Evolutionary conservation across 2,797 vertebrate genomes (phyloP).

Genomic region (Synaphobranchus kaupii): DNA sequence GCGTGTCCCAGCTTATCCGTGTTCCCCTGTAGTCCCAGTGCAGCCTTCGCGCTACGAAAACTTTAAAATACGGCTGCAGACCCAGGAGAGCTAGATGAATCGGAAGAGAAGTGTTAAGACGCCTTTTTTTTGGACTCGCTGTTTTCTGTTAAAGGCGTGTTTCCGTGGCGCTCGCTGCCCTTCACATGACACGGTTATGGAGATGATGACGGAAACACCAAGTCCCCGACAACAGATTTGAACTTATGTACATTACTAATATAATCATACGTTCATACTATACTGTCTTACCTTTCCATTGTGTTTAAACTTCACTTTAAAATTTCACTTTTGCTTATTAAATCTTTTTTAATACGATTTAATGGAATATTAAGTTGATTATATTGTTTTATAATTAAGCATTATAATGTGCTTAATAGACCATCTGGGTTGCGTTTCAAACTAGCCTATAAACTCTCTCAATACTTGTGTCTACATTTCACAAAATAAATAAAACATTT

Average conservation of each 20-base stretch:
- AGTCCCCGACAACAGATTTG: not conserved
- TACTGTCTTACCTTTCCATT: not conserved
- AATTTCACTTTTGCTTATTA: not conserved
- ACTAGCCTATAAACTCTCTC: not conserved
- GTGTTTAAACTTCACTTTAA: not conserved
- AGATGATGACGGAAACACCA: not conserved
- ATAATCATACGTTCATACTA: not conserved
- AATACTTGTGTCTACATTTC: not conserved
- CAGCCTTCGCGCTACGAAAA: not conserved
- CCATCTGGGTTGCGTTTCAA: not conserved
- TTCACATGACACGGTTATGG: not conserved
- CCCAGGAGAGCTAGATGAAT: not conserved
- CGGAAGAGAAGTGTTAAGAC: not conserved
- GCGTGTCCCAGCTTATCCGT: not conserved
- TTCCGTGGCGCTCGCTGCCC: not conserved
- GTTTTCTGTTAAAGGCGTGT: not conserved
- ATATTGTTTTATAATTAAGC: not conserved
- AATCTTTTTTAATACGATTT: not conserved
- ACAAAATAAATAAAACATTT: not conserved
- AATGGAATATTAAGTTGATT: not conserved
- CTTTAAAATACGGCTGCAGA: not conserved
- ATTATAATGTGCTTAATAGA: not conserved
- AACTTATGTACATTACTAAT: not conserved
- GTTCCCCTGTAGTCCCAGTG: not conserved
- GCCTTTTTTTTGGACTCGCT: not conserved